phyloP scores from a whole-genome alignment of 2,113 vertebrate species.

The Gulo gulo region DNA sequence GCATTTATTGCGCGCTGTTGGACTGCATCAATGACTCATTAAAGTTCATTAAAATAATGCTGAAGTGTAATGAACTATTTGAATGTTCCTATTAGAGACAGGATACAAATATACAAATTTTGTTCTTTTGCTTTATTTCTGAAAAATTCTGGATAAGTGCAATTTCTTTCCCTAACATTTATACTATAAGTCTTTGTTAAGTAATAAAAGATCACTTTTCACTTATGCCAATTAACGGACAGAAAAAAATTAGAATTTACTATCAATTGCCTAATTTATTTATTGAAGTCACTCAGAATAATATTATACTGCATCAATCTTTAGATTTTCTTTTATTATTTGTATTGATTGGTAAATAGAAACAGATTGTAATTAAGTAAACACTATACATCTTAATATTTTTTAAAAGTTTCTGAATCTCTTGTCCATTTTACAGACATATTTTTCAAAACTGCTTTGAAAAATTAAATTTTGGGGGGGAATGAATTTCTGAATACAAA shows the following conservation, averaged over 20 bases:
- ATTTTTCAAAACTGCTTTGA: background rate
- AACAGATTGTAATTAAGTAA: background rate
- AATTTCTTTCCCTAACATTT: background rate
- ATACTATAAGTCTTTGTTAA: background rate
- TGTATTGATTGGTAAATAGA: background rate
- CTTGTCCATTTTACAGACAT: background rate
- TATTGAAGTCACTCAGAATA: background rate
- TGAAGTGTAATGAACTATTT: background rate
- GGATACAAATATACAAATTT: background rate
- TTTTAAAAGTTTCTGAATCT: background rate
- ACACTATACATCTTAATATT: background rate
- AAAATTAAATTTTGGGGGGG: background rate
- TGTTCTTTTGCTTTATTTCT: constrained; percentile 4
- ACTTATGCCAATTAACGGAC: background rate
- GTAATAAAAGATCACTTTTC: background rate
- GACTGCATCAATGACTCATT: background rate
- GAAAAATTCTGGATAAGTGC: background rate
- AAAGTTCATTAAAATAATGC: constrained; percentile 25
- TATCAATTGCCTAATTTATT: background rate
- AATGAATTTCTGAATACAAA: background rate
- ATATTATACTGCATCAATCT: background rate
- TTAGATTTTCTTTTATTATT: background rate
- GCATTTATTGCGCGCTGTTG: background rate
- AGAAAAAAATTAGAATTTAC: background rate
- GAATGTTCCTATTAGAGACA: background rate